These are phyloP conservation scores for Tylochromis polylepis DNA, from an alignment of 2,113 vertebrate genomes.

Conservation along the genomic window DNA sequence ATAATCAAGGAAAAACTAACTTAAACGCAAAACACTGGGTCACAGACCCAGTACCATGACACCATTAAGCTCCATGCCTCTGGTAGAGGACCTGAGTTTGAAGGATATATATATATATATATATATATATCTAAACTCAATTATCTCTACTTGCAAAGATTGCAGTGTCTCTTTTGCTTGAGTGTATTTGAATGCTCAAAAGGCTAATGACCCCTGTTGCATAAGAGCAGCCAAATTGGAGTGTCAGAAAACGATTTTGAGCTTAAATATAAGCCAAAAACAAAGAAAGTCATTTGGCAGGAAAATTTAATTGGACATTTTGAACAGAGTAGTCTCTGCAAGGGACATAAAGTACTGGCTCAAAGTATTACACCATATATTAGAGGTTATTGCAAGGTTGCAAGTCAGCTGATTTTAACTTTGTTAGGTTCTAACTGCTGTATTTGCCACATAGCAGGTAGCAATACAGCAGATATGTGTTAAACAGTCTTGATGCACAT, in stretches of 20 bases:
- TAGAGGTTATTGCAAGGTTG: constrained; percentile 24
- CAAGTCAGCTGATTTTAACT: background rate
- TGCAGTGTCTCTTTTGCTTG: background rate
- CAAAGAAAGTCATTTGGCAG: constrained; percentile 28
- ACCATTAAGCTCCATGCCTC: background rate
- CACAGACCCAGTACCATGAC: no score
- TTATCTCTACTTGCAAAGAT: background rate
- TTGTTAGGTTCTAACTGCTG: background rate
- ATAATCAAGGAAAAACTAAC: no score
- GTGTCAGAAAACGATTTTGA: constrained; percentile 31
- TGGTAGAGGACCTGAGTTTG: background rate
- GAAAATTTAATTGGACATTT: constrained; percentile 57
- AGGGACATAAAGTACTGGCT: constrained; percentile 33
- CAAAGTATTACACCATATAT: constrained; percentile 42
- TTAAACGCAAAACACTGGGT: no score
- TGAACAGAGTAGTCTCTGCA: constrained; percentile 18
- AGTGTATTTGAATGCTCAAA: constrained; percentile 35
- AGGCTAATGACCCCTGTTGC: background rate
- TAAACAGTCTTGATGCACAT: background rate
- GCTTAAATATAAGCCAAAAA: constrained; percentile 25
- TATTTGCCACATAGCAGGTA: background rate
- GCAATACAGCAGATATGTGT: background rate
- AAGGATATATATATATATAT: background rate
- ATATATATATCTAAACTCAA: background rate
- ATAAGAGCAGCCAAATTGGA: constrained; percentile 14